Conservation (phyloP, 2,797 vertebrate species). For the Mionectes olivaceus region DNA sequence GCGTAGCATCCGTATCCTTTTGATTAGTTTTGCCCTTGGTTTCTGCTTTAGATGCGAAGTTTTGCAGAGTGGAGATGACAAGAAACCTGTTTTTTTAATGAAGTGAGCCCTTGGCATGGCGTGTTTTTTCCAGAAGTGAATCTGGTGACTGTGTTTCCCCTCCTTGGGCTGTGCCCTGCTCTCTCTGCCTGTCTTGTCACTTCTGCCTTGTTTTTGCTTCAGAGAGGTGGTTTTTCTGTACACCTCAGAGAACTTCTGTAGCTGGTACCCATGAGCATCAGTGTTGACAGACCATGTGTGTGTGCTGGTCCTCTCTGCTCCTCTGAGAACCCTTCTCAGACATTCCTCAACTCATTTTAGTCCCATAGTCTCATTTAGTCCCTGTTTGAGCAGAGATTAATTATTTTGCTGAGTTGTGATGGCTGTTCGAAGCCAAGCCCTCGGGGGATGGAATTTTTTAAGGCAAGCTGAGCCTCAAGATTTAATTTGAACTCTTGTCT, state of each 20-base stretch:
- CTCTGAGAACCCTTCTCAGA: neutral
- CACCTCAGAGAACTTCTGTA: neutral
- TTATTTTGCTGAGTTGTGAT: neutral
- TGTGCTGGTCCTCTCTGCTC: accelerated
- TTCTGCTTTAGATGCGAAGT: conserved; percentile 60
- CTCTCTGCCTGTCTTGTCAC: neutral
- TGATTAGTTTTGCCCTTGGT: conserved; percentile 68
- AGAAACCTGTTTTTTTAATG: neutral
- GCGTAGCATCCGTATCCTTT: conserved; percentile 47
- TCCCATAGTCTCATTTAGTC: neutral
- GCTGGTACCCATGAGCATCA: neutral
- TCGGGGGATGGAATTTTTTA: neutral
- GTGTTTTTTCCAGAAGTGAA: neutral
- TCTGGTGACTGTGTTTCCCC: neutral
- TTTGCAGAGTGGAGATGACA: neutral
- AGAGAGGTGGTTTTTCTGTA: neutral
- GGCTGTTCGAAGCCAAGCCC: neutral
- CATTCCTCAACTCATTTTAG: neutral
- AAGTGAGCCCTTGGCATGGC: neutral
- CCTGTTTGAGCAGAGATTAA: neutral
- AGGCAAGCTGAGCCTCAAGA: neutral
- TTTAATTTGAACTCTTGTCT: neutral
- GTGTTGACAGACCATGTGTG: neutral
- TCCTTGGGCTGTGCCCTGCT: accelerated
- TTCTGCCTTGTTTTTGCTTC: neutral